A percentile compares a stretch with the other conserved stretches of the same genome.
These are phyloP conservation scores for Gopherus evgoodei DNA, from an alignment of 2,113 vertebrate species.

Conservation along the genomic window DNA sequence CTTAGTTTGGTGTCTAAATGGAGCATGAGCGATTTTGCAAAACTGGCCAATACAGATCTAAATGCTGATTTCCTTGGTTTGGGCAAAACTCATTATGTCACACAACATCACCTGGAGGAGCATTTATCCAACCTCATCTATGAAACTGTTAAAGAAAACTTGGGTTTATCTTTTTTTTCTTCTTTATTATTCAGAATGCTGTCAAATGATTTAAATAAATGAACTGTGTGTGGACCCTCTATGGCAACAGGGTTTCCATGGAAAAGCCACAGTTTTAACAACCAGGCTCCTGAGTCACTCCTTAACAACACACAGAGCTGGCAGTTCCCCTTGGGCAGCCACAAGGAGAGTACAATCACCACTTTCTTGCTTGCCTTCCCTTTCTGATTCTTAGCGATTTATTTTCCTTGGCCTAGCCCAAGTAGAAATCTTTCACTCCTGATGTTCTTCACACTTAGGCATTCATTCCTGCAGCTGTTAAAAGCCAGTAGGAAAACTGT, in stretches of 20 bases:
- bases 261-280: conserved; percentile 42
- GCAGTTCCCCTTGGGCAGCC: not conserved
- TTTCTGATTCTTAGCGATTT: not conserved
- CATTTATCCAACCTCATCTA: not conserved
- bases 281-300: conserved; percentile 4
- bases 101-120: not conserved
- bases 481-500: not conserved
- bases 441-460: not conserved
- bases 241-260: conserved; percentile 24
- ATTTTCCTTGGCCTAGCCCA: not conserved
- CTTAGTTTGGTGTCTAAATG: not conserved
- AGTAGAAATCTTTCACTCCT: not conserved
- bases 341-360: not conserved
- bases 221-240: not conserved
- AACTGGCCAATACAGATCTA: not conserved
- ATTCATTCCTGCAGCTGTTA: not conserved
- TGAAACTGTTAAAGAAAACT: conserved; percentile 31
- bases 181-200: not conserved
- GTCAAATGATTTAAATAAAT: conserved; percentile 32
- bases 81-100: conserved; percentile 16
- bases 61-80: not conserved
- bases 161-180: not conserved
- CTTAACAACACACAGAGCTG: not conserved
- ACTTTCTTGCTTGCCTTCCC: not conserved
- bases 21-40: not conserved